Base-by-base conservation (phyloP, 2,888 invertebrate genomes). In the Brenthis ino region DNA sequence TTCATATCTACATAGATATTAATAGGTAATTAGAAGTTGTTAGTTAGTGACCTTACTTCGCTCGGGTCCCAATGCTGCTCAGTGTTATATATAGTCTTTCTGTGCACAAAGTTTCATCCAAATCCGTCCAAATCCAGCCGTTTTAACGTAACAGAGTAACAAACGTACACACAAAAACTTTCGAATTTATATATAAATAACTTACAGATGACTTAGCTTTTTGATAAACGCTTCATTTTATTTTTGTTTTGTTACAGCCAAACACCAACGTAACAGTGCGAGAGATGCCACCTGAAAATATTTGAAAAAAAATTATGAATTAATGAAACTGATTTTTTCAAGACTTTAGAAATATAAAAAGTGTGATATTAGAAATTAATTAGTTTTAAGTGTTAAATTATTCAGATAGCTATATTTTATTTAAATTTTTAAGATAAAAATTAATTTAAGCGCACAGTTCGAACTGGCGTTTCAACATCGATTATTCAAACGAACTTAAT, bases 231-330 rank as follows among this genome's bases (percentile, higher is more conserved):
- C 4, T 14, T 33, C 3, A 28, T 57, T 51, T 47, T 47, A 33
- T 6, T 14, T 63, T 69, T 55, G n/a, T 78, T 82, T 88, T 87
- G 82, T 92, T 91, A 33, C 87, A 93, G 93, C 93, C 33, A 93
- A 93, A 81, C 93, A 93, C 81, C 93, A 93, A 83, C 86, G 91
- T 73, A 93, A 89, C 82, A 88, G 86, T 56, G 88, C 89, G 8
- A 83, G 89, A 69, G 92, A 92, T 53, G 87, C 91, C 14, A 92
- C 91, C 73, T 92, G 89, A 91, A 77, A 57, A 20, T 3, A 56
- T 64, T 24, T 14, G 4, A 13, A 47, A 16, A 51, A 50, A 2
- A 20, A 28, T 4, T 28, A 20, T 28, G 28, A 20, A 24, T 20
- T 11, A 55, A 55, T 55, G 28, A 43, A 20, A 8, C 14, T 47